A percentile compares a stretch with the other conserved stretches of the same genome.
These are phyloP conservation scores for Pocillopora grandis DNA, from an alignment of 92 coral and sea anemone species.

Conservation along the genomic window DNA sequence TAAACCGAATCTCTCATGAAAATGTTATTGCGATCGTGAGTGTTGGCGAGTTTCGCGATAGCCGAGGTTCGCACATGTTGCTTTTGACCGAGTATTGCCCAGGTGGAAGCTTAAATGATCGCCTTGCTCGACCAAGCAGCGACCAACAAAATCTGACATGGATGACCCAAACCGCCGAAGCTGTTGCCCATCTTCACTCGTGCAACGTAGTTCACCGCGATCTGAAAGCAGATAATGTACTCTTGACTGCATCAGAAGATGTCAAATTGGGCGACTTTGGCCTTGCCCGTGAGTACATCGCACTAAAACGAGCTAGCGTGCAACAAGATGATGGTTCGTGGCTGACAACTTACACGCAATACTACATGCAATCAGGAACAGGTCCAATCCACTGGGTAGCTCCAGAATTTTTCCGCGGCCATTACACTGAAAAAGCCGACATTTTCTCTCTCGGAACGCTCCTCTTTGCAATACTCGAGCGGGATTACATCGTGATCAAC, in stretches of 20 bases:
- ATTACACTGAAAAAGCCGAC: constrained; percentile 64
- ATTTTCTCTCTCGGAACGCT: constrained; percentile 69
- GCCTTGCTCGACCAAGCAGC: constrained; percentile 54
- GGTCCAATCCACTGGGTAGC: constrained; percentile 70
- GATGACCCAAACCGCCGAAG: constrained; percentile 56
- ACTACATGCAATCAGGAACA: constrained; percentile 44
- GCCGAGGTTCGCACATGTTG: constrained; percentile 18
- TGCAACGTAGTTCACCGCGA: constrained; percentile 73
- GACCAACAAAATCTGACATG: constrained; percentile 51
- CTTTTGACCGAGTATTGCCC: constrained; percentile 68
- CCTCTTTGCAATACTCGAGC: constrained; percentile 59
- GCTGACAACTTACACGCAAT: constrained; percentile 11
- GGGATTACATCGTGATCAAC: constrained; percentile 30
- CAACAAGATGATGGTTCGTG: neutral
- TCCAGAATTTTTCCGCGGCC: constrained; percentile 60
- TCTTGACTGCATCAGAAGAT: constrained; percentile 54
- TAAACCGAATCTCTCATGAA: constrained; percentile 38
- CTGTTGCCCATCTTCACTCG: constrained; percentile 54
- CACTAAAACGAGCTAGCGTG: constrained; percentile 29
- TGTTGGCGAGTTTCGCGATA: constrained; percentile 11
- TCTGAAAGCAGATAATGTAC: constrained; percentile 78
- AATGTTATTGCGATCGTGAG: constrained; percentile 39
- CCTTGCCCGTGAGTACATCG: constrained; percentile 35
- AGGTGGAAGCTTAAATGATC: constrained; percentile 65
- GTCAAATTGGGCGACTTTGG: constrained; percentile 77